phyloP scores from a whole-genome alignment of 2,113 vertebrate species.

The Laticauda laticaudata region DNA sequence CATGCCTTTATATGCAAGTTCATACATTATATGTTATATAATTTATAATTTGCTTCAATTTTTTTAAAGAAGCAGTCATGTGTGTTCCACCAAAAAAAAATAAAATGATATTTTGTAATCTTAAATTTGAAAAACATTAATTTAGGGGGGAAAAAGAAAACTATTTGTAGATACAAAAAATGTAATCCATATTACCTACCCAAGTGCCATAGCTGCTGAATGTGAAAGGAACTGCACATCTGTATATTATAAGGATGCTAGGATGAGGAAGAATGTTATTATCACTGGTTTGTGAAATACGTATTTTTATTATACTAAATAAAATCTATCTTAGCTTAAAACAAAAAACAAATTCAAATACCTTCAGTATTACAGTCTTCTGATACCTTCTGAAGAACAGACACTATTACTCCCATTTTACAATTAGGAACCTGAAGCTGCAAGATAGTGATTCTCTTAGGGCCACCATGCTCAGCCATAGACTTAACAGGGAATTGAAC shows the following conservation, averaged over 20 bases:
- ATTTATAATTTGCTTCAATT: neutral
- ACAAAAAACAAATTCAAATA: neutral
- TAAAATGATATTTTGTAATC: neutral
- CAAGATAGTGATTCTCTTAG: conserved; percentile 5
- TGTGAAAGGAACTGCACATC: neutral
- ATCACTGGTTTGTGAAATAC: neutral
- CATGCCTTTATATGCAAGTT: neutral
- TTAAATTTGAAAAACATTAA: neutral
- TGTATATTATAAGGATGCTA: neutral
- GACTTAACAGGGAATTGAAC: conserved; percentile 3
- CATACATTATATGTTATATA: neutral
- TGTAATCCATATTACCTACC: neutral
- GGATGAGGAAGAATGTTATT: neutral
- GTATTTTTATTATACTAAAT: neutral
- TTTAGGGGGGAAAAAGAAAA: neutral
- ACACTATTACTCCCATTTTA: conserved; percentile 17
- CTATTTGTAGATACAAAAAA: neutral
- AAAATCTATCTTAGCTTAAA: neutral
- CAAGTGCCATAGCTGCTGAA: neutral
- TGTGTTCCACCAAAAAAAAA: neutral
- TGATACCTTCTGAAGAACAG: conserved; percentile 5
- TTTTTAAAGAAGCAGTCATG: neutral
- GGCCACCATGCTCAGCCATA: neutral
- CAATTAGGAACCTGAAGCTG: conserved; percentile 7
- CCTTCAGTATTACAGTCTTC: conserved; percentile 3